Percentiles rank a stretch among this genome's conserved stretches.
Evolutionary conservation across 1,140 invertebrate species (phyloP).

Genomic region (Panulirus ornatus): DNA sequence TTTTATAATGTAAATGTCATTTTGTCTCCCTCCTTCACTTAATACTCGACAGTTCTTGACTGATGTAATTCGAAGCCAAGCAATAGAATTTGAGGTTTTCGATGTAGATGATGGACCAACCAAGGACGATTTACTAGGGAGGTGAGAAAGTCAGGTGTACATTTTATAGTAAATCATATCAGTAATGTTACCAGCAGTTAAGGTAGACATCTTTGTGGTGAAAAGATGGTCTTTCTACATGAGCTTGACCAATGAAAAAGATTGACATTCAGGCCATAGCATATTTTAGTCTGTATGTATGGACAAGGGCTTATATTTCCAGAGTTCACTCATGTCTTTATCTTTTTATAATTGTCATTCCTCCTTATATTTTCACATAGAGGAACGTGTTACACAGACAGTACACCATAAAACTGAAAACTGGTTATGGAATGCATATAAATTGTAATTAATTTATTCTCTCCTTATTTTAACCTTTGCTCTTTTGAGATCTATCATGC

Average conservation of each 20-base stretch:
- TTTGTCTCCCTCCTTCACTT: not conserved
- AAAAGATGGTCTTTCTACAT: too few species aligned
- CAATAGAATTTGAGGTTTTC: constrained; percentile 74
- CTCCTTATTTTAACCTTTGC: not conserved
- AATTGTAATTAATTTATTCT: not conserved
- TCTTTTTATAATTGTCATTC: not conserved
- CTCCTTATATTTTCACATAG: not conserved
- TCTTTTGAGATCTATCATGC: not conserved
- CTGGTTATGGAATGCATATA: not conserved
- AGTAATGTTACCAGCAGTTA: not conserved
- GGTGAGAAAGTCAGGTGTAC: constrained; percentile 66
- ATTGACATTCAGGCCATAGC: too few species aligned
- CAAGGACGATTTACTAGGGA: constrained; percentile 76
- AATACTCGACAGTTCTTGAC: constrained; percentile 58
- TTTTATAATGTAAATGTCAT: constrained; percentile 3
- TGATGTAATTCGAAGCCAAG: constrained; percentile 74
- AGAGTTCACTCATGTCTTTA: not conserved
- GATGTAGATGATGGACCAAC: constrained; percentile 76
- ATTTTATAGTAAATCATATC: constrained; percentile 14
- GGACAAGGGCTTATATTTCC: constrained; percentile 52
- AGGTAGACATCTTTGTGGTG: too few species aligned
- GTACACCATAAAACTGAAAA: not conserved
- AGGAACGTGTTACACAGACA: not conserved
- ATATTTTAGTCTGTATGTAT: not conserved
- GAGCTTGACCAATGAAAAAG: too few species aligned